Percentiles rank a stretch among this genome's conserved stretches.
Conservation (phyloP, 2,113 vertebrate genomes). For the Oceanodroma tethys region DNA sequence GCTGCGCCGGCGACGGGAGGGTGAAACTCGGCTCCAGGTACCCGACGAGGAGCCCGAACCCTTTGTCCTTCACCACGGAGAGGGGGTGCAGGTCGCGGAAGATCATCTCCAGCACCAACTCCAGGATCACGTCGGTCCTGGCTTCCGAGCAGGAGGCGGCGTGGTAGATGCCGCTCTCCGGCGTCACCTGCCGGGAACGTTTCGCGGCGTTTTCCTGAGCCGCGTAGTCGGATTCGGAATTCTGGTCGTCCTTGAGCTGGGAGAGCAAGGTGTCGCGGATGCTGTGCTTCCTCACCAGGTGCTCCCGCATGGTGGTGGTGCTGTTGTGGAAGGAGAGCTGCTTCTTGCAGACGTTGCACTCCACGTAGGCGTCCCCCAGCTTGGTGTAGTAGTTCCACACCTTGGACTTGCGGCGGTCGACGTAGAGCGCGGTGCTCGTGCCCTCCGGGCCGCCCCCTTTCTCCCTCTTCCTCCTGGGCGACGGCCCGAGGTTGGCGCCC, state of each 20-base stretch:
- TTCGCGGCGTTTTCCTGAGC: not conserved
- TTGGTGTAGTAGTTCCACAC: conserved; percentile 75
- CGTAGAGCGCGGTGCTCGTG: not conserved
- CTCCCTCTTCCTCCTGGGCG: conserved; percentile 46
- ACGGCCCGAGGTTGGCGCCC: not conserved
- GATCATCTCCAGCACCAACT: conserved; percentile 70
- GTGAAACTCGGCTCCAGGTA: conserved; percentile 62
- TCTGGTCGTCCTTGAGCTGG: conserved; percentile 54
- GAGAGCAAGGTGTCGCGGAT: conserved; percentile 47
- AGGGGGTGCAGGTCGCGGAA: conserved; percentile 69
- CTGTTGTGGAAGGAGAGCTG: conserved; percentile 76
- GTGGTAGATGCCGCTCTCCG: not conserved
- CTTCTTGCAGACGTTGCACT: conserved; percentile 73
- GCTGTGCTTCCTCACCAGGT: conserved; percentile 69
- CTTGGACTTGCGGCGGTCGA: conserved; percentile 62
- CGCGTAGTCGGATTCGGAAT: not conserved
- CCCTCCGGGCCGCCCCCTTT: not conserved
- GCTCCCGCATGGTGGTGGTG: conserved; percentile 71
- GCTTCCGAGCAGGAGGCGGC: not conserved
- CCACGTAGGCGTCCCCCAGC: conserved; percentile 64
- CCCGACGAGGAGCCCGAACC: conserved; percentile 66
- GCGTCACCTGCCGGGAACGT: not conserved
- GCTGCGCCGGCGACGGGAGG: conserved; percentile 36
- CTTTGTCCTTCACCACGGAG: conserved; percentile 65
- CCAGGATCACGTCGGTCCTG: conserved; percentile 26